phyloP scores from a whole-genome alignment of 2,113 vertebrate species.

The Ariopsis seemanni region DNA sequence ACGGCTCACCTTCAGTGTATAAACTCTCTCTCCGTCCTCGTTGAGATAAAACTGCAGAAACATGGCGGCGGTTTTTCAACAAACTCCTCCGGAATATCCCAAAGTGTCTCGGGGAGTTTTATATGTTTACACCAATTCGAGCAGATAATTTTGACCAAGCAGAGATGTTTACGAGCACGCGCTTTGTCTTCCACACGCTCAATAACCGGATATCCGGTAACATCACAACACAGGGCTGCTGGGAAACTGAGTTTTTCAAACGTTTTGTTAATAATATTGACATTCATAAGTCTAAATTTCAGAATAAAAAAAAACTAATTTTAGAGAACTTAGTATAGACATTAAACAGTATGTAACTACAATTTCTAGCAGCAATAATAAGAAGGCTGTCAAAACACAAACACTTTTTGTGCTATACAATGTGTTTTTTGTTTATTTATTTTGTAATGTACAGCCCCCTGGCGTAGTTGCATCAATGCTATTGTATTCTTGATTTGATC shows the following conservation, averaged over 20 bases:
- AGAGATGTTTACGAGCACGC: not conserved
- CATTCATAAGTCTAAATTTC: too few species aligned
- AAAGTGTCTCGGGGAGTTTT: too few species aligned
- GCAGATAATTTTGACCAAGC: not conserved
- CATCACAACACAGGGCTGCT: not conserved
- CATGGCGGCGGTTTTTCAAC: slow-evolving; percentile 63
- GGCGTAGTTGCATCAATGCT: too few species aligned
- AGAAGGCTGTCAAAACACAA: too few species aligned
- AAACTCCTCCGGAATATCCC: not conserved
- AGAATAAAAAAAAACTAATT: too few species aligned
- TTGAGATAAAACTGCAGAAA: slow-evolving; percentile 84
- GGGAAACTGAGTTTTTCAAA: not conserved
- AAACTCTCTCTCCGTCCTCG: slow-evolving; percentile 80
- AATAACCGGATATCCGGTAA: not conserved
- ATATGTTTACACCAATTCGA: not conserved
- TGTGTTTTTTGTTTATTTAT: too few species aligned
- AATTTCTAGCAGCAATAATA: too few species aligned
- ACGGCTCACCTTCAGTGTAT: slow-evolving; percentile 82
- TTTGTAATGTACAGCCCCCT: too few species aligned
- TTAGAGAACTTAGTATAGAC: too few species aligned
- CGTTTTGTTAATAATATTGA: not conserved
- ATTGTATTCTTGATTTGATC: too few species aligned
- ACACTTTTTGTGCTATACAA: too few species aligned
- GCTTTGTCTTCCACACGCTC: fast-evolving
- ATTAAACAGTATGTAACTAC: too few species aligned